Percentiles rank a stretch among this genome's conserved stretches.
phyloP scores from a whole-genome alignment of 1,140 invertebrate species.

The Diploscapter pachys region DNA sequence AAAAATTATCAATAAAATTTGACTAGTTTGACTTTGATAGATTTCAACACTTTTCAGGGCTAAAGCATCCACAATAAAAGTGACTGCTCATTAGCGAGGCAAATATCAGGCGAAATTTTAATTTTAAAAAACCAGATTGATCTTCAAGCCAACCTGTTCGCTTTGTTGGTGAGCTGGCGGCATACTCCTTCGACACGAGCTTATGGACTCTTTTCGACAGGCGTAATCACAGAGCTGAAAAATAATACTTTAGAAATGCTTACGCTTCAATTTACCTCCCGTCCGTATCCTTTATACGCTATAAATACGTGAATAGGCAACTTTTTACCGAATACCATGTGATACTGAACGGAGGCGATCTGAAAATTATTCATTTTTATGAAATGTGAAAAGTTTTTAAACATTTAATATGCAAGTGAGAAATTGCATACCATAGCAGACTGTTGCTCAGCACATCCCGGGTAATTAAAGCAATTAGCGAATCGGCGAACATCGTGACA shows the following conservation, averaged over 20 bases:
- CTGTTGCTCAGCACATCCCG: conserved; percentile 23
- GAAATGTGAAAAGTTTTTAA: conserved; percentile 8
- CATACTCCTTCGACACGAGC: conserved; percentile 20
- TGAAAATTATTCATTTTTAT: conserved; percentile 7
- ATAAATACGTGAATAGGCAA: conserved; percentile 26
- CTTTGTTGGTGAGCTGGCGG: conserved; percentile 20
- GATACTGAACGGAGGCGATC: conserved; percentile 31
- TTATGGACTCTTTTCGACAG: conserved; percentile 11
- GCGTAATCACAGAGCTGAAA: conserved; percentile 29
- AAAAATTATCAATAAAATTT: conserved; percentile 8
- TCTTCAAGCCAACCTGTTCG: conserved; percentile 9
- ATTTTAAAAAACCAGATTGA: no score
- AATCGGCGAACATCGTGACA: conserved; percentile 30
- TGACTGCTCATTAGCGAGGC: neutral
- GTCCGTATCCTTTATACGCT: conserved; percentile 26
- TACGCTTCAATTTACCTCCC: conserved; percentile 10
- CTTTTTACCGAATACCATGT: conserved; percentile 33
- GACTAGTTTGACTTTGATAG: conserved; percentile 14
- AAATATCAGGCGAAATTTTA: no score
- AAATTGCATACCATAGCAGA: conserved; percentile 17
- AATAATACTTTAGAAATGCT: neutral
- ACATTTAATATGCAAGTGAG: neutral
- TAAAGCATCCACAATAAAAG: neutral
- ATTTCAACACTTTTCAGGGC: neutral
- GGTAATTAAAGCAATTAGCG: conserved; percentile 25